These are phyloP conservation scores for Oxyteleia sp. DNA, from an alignment of 2,888 invertebrate genomes.

Conservation along the genomic window DNA sequence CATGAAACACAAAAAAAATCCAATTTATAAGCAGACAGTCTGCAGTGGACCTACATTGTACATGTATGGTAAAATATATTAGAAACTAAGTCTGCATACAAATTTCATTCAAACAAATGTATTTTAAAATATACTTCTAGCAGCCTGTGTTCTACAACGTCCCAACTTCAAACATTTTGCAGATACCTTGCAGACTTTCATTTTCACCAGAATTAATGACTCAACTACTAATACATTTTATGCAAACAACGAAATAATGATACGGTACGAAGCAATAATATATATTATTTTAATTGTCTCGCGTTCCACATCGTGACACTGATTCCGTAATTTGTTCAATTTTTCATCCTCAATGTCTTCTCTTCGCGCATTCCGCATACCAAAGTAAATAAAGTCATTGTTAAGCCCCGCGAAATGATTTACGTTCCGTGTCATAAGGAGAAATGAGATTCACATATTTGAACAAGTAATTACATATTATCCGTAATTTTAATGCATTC, in stretches of 20 bases:
- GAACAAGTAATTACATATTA: conserved; percentile 54
- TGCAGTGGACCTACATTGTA: too few relatives aligned
- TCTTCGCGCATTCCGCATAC: conserved; percentile 10
- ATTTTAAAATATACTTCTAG: too few relatives aligned
- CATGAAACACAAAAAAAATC: too few relatives aligned
- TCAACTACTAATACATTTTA: too few relatives aligned
- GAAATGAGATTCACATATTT: conserved; percentile 55
- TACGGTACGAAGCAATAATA: conserved; percentile 18
- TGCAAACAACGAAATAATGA: conserved; percentile 32
- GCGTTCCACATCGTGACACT: conserved; percentile 48
- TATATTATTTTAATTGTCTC: conserved; percentile 53
- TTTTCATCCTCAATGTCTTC: conserved; percentile 26
- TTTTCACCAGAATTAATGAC: too few relatives aligned
- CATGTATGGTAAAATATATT: too few relatives aligned
- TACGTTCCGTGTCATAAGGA: conserved; percentile 15
- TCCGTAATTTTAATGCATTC: conserved; percentile 48
- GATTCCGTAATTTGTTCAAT: conserved; percentile 43
- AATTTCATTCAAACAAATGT: too few relatives aligned
- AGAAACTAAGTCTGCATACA: too few relatives aligned
- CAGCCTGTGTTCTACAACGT: too few relatives aligned
- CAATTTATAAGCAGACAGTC: too few relatives aligned
- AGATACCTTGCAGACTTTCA: too few relatives aligned
- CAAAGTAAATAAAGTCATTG: conserved; percentile 52
- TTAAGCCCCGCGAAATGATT: conserved; percentile 38
- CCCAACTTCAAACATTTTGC: too few relatives aligned